Conservation (phyloP, 2,113 vertebrate genomes). For the Anolis sagrei region DNA sequence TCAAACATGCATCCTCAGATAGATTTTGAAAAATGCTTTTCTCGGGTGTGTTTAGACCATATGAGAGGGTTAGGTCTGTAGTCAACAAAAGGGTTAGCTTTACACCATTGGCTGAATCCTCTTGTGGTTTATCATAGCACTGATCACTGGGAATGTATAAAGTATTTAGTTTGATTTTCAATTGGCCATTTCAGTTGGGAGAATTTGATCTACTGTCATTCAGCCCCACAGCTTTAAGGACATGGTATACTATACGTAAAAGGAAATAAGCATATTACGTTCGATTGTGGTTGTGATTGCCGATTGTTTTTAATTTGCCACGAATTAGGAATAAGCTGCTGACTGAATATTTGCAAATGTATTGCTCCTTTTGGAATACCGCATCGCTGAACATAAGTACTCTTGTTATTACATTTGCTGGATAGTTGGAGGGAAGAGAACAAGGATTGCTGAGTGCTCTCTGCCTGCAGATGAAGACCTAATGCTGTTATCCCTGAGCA, state of each 20-base stretch:
- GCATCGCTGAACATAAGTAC: neutral
- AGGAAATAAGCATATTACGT: neutral
- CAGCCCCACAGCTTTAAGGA: neutral
- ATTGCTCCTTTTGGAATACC: neutral
- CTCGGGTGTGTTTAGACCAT: too few relatives aligned
- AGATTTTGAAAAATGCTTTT: too few relatives aligned
- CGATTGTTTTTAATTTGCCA: constrained; percentile 33
- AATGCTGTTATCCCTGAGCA: neutral
- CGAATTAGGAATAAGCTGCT: neutral
- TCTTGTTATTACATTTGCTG: neutral
- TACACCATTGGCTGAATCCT: too few relatives aligned
- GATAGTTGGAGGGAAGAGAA: constrained; percentile 6
- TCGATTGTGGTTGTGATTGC: neutral
- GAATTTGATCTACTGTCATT: neutral
- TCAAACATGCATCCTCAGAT: too few relatives aligned
- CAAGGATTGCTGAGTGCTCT: neutral
- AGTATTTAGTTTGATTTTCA: neutral
- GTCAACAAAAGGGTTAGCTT: too few relatives aligned
- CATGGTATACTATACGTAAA: neutral
- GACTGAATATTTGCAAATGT: constrained; percentile 23
- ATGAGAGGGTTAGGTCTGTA: too few relatives aligned
- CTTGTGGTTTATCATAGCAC: too few relatives aligned
- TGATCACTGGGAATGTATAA: neutral
- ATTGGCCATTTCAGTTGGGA: neutral
- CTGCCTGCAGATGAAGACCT: neutral